Base-by-base conservation (phyloP, 2,888 invertebrate species). In the Diplolepis rosae region DNA sequence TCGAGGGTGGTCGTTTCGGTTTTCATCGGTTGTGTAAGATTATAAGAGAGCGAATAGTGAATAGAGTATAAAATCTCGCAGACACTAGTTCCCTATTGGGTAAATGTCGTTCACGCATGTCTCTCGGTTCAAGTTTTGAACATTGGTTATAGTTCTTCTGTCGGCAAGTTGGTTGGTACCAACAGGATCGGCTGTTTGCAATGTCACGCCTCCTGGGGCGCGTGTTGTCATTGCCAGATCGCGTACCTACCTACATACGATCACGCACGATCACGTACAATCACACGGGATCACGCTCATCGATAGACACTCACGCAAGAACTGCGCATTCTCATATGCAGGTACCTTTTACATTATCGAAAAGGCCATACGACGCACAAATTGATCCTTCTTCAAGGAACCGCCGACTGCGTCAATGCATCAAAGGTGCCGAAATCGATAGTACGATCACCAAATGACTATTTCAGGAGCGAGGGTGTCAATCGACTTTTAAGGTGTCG, bases 191-290 rank as follows among this genome's bases (percentile, higher is more conserved):
- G 69, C 71, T n/a, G 66, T 76, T n/a, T 84, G 85, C 83, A 82
- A 81, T 86, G 87, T 88, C 88, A 88, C 83, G 84, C 85, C 83
- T 82, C 88, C 87, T 78, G 87, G 79, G 80, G 87, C 54, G 87
- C 80, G 82, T 85, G 86, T 85, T 87, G 88, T 88, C 88, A 87
- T 88, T 88, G 85, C 83, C 83, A 82, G 83, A 71, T 78, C 73
- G 72, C 82, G 72, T 82, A 82, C 77, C 78, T 69, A 79, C 79
- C 75, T 79, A 77, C 77, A 81, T 76, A 81, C 78, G 80, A 77
- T 80, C 80, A 75, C 72, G 82, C 80, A 81, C 82, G 72, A 74
- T 74, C 76, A 78, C 80, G 74, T 79, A 81, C 82, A 71, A 74
- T 74, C 76, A 78, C 80, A 73, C 78, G 75, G 70, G 69, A 74